phyloP scores from a whole-genome alignment of 2,888 invertebrate genomes.

The Anticlea derivata region DNA sequence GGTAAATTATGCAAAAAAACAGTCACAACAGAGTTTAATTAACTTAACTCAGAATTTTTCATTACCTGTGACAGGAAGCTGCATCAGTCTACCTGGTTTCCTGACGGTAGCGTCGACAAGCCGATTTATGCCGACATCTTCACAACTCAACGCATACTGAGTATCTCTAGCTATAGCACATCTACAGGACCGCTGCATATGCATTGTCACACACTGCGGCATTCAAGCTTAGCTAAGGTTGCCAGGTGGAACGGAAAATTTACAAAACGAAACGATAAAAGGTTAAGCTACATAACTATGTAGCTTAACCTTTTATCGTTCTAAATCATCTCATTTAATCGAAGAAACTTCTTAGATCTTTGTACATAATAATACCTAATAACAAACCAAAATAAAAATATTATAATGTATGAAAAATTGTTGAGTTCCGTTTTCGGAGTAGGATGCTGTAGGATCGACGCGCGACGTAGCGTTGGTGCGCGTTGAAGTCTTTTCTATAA shows the following conservation, averaged over 20 bases:
- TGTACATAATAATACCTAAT: too few relatives aligned
- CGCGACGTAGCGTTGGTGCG: not conserved
- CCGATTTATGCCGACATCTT: conserved; percentile 19
- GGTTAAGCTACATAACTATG: too few relatives aligned
- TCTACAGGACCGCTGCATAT: not conserved
- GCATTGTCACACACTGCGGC: conserved; percentile 27
- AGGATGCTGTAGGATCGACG: too few relatives aligned
- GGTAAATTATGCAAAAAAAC: too few relatives aligned
- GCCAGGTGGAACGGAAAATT: not conserved
- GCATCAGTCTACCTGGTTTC: conserved; percentile 34
- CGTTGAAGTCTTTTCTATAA: conserved; percentile 7
- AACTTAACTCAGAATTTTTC: too few relatives aligned
- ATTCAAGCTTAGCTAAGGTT: conserved; percentile 7
- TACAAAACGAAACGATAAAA: too few relatives aligned
- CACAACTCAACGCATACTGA: not conserved
- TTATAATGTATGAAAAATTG: not conserved
- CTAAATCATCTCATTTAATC: too few relatives aligned
- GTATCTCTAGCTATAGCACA: not conserved
- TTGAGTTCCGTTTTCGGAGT: not conserved
- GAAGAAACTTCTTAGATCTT: too few relatives aligned
- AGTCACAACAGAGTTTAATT: too few relatives aligned
- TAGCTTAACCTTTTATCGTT: too few relatives aligned
- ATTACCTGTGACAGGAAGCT: conserved; percentile 22
- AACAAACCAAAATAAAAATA: too few relatives aligned
- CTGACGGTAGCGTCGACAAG: conserved; percentile 25